Percentiles rank a stretch among this genome's conserved stretches.
phyloP scores from a whole-genome alignment of 2,113 vertebrate genomes.

The Tamias sibiricus region DNA sequence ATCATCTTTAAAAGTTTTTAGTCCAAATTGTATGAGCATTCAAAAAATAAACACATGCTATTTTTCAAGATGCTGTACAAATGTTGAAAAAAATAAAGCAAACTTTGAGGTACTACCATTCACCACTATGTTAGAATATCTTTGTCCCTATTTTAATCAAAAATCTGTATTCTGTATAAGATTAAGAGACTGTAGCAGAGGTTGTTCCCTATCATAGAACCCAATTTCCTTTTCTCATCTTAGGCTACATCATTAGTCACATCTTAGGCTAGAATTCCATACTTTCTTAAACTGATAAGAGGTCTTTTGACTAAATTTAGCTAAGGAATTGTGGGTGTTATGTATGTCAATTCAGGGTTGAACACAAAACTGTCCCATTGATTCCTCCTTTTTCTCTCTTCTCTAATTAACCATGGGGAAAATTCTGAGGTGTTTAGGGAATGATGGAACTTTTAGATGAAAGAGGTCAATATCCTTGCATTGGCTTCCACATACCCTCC shows the following conservation, averaged over 20 bases:
- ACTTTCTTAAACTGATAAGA: not conserved
- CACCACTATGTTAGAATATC: not conserved
- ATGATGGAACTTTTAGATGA: not conserved
- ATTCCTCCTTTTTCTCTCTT: not conserved
- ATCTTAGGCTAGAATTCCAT: not conserved
- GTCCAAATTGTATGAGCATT: not conserved
- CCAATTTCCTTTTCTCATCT: not conserved
- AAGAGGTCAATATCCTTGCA: not conserved
- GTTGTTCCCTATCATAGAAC: not conserved
- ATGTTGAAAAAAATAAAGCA: not conserved
- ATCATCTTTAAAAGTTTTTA: not conserved
- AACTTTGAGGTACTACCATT: not conserved
- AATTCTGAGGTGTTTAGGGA: not conserved
- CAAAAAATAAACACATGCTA: not conserved
- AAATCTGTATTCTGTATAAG: not conserved
- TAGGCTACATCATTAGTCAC: not conserved
- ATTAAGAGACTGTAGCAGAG: not conserved
- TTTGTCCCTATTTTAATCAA: not conserved
- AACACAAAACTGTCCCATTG: not conserved
- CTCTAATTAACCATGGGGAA: not conserved
- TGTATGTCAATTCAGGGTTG: not conserved
- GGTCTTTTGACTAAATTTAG: not conserved
- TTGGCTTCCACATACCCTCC: not conserved
- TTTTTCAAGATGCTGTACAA: not conserved
- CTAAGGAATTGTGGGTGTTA: not conserved